These are phyloP conservation scores for Microplitis deprimator DNA, from an alignment of 2,888 invertebrate genomes.

Conservation along the genomic window DNA sequence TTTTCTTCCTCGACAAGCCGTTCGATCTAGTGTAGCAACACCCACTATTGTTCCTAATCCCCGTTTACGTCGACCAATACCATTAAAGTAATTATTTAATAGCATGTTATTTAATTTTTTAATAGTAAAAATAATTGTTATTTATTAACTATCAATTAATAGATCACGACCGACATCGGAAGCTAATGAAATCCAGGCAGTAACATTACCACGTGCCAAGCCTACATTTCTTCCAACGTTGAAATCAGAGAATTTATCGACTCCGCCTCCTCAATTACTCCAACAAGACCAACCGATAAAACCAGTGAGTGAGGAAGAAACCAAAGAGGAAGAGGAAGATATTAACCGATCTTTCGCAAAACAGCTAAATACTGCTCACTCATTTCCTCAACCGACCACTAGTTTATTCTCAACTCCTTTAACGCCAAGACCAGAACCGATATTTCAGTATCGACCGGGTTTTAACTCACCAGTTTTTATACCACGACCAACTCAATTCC, in stretches of 20 bases:
- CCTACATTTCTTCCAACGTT: conserved; percentile 17
- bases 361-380: conserved; percentile 45
- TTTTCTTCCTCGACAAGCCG: conserved; percentile 53
- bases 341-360: conserved; percentile 53
- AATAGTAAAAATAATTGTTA: neutral
- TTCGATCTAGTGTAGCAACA: conserved; percentile 47
- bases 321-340: conserved; percentile 58
- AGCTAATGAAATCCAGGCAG: conserved; percentile 15
- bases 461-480: neutral
- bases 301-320: conserved; percentile 62
- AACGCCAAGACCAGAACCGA: conserved; percentile 46
- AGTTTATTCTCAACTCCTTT: conserved; percentile 44
- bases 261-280: conserved; percentile 29
- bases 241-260: conserved; percentile 29
- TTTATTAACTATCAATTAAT: neutral
- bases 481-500: conserved; percentile 23
- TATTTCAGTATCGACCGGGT: conserved; percentile 38
- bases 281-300: conserved; percentile 51
- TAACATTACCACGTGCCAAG: conserved; percentile 14
- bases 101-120: neutral
- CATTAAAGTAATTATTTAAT: conserved; percentile 55
- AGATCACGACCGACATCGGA: conserved; percentile 25
- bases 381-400: conserved; percentile 45
- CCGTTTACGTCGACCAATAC: conserved; percentile 57
- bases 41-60: conserved; percentile 55